phyloP scores from a whole-genome alignment of 2,113 vertebrate genomes.

The Anarrhichthys ocellatus region DNA sequence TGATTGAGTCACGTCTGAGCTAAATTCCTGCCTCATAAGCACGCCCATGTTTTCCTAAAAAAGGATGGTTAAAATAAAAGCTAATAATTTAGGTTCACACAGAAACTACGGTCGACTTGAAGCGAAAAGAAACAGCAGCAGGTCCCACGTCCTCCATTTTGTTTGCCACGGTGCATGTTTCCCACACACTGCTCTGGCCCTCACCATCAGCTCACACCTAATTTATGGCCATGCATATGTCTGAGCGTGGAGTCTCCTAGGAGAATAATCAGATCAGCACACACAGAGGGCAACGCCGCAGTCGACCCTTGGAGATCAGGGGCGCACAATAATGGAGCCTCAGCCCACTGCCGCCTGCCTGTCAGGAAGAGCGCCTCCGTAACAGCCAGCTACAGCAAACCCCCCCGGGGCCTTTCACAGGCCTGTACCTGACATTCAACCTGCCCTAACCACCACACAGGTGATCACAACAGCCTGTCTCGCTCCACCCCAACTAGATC shows the following conservation, averaged over 20 bases:
- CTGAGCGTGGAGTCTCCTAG: constrained; percentile 81
- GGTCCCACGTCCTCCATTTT: constrained; percentile 76
- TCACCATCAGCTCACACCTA: constrained; percentile 79
- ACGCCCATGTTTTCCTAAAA: constrained; percentile 58
- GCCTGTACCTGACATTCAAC: constrained; percentile 74
- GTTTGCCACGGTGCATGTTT: constrained; percentile 73
- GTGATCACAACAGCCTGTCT: constrained; percentile 72
- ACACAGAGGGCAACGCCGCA: constrained; percentile 80
- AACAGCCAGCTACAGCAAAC: constrained; percentile 63
- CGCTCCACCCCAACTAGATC: constrained; percentile 65
- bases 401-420: constrained; percentile 70
- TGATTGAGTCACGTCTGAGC: constrained; percentile 70
- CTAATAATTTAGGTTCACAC: constrained; percentile 39
- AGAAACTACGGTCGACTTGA: neutral
- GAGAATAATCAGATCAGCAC: constrained; percentile 87
- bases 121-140: constrained; percentile 27
- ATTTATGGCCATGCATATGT: constrained; percentile 84
- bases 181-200: constrained; percentile 72
- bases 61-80: constrained; percentile 40
- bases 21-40: constrained; percentile 51
- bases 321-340: constrained; percentile 75
- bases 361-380: constrained; percentile 72
- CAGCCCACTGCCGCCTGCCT: constrained; percentile 71
- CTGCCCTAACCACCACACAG: constrained; percentile 72
- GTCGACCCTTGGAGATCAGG: constrained; percentile 80